Percentiles rank a stretch among this genome's conserved stretches.
phyloP scores from a whole-genome alignment of 2,888 invertebrate genomes.

The Tupiocoris notatus region DNA sequence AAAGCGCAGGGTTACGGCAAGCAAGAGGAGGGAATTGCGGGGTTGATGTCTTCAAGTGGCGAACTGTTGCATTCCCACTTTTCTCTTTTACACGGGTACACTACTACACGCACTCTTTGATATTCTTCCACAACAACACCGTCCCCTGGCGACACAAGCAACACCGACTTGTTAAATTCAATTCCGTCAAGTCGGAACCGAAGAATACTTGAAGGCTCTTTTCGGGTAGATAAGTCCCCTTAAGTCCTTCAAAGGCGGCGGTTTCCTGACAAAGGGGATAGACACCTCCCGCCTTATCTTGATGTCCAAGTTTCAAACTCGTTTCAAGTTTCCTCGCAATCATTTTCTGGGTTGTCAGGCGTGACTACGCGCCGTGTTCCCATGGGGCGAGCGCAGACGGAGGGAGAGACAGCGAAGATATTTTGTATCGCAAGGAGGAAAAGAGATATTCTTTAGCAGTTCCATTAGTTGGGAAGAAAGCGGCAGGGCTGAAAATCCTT shows the following conservation, averaged over 20 bases:
- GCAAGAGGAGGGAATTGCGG: neutral
- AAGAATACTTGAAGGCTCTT: constrained; percentile 38
- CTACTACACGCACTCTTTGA: neutral
- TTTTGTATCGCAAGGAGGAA: constrained; percentile 3
- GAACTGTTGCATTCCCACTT: constrained; percentile 32
- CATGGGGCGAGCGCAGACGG: neutral
- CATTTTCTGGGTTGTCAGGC: constrained; percentile 45
- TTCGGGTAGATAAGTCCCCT: constrained; percentile 32
- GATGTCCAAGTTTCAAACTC: constrained; percentile 46
- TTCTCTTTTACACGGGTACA: neutral
- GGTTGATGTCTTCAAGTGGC: constrained; percentile 21
- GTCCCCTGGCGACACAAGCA: neutral
- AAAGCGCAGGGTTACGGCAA: neutral
- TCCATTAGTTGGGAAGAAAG: constrained; percentile 39
- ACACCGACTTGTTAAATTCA: constrained; percentile 36
- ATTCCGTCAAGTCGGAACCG: constrained; percentile 19
- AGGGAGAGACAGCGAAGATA: neutral
- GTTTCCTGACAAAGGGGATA: neutral
- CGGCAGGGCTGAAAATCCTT: constrained; percentile 33
- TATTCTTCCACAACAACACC: neutral
- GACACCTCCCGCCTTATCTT: constrained; percentile 39
- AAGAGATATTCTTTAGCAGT: constrained; percentile 41
- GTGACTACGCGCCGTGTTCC: constrained; percentile 17
- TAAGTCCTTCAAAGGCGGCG: constrained; percentile 26
- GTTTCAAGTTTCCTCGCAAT: constrained; percentile 36